These are phyloP conservation scores for Discoglossus pictus DNA, from an alignment of 2,797 vertebrate genomes.

Conservation along the genomic window DNA sequence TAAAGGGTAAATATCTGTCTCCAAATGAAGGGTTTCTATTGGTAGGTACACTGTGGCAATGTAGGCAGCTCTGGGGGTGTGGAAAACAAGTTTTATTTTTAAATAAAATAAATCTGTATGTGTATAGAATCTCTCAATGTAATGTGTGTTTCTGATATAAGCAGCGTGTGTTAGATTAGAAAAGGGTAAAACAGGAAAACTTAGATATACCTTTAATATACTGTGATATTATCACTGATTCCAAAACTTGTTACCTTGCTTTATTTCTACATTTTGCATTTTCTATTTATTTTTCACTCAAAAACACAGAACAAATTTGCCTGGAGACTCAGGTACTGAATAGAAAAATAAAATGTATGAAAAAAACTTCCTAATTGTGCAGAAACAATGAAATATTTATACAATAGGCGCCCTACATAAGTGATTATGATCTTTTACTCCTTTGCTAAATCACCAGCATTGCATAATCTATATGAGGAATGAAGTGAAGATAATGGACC, in stretches of 20 bases:
- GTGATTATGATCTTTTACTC: neutral
- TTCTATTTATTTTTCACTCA: too few relatives aligned
- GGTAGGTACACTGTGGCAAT: too few relatives aligned
- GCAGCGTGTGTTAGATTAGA: neutral
- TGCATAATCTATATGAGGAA: neutral
- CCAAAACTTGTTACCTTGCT: too few relatives aligned
- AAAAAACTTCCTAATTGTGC: conserved; percentile 22
- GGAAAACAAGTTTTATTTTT: too few relatives aligned
- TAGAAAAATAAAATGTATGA: conserved; percentile 18
- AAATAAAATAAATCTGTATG: too few relatives aligned
- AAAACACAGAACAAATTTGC: neutral
- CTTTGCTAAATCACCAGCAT: conserved; percentile 1
- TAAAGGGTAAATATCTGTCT: too few relatives aligned
- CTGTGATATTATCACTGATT: too few relatives aligned
- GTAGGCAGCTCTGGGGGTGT: too few relatives aligned
- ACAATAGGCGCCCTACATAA: neutral
- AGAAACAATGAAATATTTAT: conserved; percentile 21
- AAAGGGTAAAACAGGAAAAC: neutral
- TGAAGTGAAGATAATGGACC: neutral
- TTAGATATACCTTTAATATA: neutral
- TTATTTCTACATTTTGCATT: too few relatives aligned
- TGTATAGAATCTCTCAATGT: too few relatives aligned
- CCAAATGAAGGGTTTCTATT: too few relatives aligned
- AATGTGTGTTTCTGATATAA: too few relatives aligned
- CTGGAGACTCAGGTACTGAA: neutral